Evolutionary conservation across 2,113 vertebrate species (phyloP).

Genomic region (Pluvialis apricaria): DNA sequence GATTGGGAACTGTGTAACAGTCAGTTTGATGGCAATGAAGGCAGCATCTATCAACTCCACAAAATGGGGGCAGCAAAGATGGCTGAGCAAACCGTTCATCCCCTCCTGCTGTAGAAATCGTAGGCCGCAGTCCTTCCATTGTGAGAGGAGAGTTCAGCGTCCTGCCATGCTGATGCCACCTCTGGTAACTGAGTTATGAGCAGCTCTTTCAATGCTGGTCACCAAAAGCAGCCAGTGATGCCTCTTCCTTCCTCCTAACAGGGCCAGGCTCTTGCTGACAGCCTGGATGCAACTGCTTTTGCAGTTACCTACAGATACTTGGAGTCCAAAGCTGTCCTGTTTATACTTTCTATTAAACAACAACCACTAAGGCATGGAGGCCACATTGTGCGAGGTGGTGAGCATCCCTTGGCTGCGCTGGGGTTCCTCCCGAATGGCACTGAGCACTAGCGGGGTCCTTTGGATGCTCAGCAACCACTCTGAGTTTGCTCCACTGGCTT

Average conservation of each 20-base stretch:
- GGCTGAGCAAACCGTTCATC: not conserved
- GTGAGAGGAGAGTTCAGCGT: not conserved
- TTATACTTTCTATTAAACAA: not conserved
- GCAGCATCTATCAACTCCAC: not conserved
- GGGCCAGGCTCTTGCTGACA: not conserved
- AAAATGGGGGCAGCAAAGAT: not conserved
- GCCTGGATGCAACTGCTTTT: not conserved
- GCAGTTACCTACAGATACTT: not conserved
- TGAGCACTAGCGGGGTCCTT: not conserved
- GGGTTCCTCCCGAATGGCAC: not conserved
- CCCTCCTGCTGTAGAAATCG: not conserved
- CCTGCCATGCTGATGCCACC: not conserved
- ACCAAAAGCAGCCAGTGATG: not conserved
- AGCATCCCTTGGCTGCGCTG: not conserved
- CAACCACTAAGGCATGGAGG: not conserved
- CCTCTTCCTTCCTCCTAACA: not conserved
- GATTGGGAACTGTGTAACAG: not conserved
- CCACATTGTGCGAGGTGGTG: fast-evolving
- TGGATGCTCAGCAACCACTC: not conserved
- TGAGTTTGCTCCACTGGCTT: not conserved
- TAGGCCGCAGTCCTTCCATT: not conserved
- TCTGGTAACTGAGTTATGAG: not conserved
- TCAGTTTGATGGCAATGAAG: not conserved
- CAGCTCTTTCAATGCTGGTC: not conserved
- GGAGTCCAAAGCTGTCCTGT: fast-evolving